A percentile compares a stretch with the other conserved stretches of the same genome.
Conservation (phyloP, 64 coral and sea anemone genomes). For the Acropora yongei region DNA sequence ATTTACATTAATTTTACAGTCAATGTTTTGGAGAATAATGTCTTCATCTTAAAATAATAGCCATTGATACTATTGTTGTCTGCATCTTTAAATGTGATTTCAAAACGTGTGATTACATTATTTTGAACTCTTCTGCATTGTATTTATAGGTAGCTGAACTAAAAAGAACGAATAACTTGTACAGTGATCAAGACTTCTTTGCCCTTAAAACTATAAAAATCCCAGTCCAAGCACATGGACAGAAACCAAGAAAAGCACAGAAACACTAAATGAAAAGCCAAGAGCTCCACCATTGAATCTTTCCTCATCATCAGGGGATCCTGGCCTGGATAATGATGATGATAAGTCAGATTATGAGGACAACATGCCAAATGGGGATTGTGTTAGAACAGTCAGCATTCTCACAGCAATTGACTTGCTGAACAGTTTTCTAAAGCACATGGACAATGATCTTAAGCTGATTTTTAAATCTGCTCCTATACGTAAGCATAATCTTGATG, state of each 20-base stretch:
- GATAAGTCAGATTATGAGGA: constrained; percentile 34
- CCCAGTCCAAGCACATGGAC: constrained; percentile 80
- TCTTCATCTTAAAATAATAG: no score
- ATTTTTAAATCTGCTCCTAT: constrained; percentile 84
- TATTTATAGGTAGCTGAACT: constrained; percentile 80
- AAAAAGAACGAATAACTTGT: constrained; percentile 88
- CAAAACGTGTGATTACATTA: background rate
- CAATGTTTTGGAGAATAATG: no score
- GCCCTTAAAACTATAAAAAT: constrained; percentile 90
- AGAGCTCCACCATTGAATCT: constrained; percentile 70
- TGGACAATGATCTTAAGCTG: constrained; percentile 88
- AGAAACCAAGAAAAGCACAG: no score
- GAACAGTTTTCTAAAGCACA: constrained; percentile 85
- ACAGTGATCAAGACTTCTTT: constrained; percentile 88
- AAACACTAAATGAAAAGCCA: constrained; percentile 56
- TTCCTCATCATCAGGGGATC: constrained; percentile 51
- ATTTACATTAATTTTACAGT: no score
- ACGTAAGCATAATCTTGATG: constrained; percentile 84
- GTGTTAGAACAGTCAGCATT: constrained; percentile 89
- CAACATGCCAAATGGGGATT: constrained; percentile 42
- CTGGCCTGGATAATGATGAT: constrained; percentile 9
- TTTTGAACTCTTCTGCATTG: background rate
- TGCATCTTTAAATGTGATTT: background rate
- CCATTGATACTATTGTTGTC: background rate
- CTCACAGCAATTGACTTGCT: constrained; percentile 85